Evolutionary conservation across 2,797 vertebrate genomes (phyloP).

Genomic region (Cossypha polioptera): DNA sequence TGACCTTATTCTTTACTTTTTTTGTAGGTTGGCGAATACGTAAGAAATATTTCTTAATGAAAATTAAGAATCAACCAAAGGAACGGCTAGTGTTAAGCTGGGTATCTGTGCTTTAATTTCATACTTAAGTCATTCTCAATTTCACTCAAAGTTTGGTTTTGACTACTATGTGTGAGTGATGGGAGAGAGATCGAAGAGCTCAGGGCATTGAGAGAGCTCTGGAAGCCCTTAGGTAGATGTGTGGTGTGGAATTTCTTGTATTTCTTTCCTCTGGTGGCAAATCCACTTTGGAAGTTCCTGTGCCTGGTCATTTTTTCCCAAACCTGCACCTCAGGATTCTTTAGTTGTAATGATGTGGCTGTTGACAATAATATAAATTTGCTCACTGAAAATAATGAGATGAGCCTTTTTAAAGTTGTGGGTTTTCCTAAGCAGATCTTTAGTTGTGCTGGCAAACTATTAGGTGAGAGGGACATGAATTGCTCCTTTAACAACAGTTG

Average conservation of each 20-base stretch:
- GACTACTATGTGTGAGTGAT: neutral
- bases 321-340: neutral
- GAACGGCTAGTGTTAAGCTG: slow-evolving; percentile 92
- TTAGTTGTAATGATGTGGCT: neutral
- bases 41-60: slow-evolving; percentile 95
- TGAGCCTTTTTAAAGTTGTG: neutral
- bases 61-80: slow-evolving; percentile 93
- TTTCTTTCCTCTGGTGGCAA: neutral
- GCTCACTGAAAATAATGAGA: neutral
- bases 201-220: neutral
- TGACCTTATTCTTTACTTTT: neutral
- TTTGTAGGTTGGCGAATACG: slow-evolving; percentile 92
- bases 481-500: neutral
- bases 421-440: neutral
- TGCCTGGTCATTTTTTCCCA: neutral
- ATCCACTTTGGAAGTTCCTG: neutral
- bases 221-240: neutral
- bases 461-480: neutral
- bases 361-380: neutral
- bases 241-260: neutral
- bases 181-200: neutral
- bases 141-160: neutral
- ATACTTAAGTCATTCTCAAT: neutral
- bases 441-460: neutral
- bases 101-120: slow-evolving; percentile 76